Evolutionary conservation across 2,797 vertebrate genomes (phyloP).

Genomic region (Acanthurus tractus): DNA sequence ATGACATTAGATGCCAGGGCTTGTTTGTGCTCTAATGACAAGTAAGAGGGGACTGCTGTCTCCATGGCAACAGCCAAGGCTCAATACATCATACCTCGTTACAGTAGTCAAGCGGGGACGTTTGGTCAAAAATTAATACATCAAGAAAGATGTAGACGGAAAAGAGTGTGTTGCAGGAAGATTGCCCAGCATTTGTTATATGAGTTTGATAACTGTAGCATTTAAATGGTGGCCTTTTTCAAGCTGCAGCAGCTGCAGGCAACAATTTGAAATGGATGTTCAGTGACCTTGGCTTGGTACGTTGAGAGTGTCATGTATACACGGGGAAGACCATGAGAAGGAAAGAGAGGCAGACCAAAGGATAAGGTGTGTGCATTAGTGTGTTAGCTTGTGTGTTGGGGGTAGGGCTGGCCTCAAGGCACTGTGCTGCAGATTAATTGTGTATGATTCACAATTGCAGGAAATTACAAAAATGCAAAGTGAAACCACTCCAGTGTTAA

Average conservation of each 20-base stretch:
- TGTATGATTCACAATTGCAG: conserved; percentile 63
- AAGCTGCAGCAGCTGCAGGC: conserved; percentile 64
- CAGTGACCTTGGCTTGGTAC: conserved; percentile 79
- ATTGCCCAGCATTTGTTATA: conserved; percentile 79
- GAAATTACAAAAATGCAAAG: conserved; percentile 38
- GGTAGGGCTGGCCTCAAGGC: conserved; percentile 49
- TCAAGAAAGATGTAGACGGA: conserved; percentile 74
- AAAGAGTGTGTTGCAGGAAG: conserved; percentile 65
- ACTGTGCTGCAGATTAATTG: conserved; percentile 68
- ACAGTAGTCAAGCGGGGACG: conserved; percentile 88
- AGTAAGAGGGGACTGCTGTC: conserved; percentile 90
- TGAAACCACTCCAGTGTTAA: conserved; percentile 33
- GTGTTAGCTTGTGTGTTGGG: conserved; percentile 35
- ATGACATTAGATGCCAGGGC: conserved; percentile 90
- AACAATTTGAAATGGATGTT: conserved; percentile 74
- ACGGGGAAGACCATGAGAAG: conserved; percentile 45
- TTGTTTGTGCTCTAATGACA: conserved; percentile 92
- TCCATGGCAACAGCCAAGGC: conserved; percentile 91
- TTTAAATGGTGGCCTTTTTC: conserved; percentile 77
- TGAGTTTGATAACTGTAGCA: conserved; percentile 76
- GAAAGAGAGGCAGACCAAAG: conserved; percentile 53
- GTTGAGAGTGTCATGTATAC: conserved; percentile 56
- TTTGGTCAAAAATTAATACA: conserved; percentile 89
- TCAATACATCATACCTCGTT: conserved; percentile 92
- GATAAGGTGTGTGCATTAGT: conserved; percentile 30